Conservation (phyloP, 2,888 invertebrate genomes). For the Stomorhina lunata region DNA sequence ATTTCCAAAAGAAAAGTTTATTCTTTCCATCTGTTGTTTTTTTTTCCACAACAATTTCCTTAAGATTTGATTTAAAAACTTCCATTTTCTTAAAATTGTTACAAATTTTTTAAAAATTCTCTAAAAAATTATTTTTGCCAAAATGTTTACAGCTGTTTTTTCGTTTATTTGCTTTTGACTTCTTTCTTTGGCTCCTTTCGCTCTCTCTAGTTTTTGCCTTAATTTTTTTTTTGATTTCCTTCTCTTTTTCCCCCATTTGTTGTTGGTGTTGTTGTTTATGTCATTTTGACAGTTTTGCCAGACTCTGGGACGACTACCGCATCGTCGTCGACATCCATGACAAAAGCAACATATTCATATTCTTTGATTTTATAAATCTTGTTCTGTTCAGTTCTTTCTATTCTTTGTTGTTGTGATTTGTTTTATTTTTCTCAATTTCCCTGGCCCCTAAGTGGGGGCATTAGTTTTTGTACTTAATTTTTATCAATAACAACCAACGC, state of each 20-base stretch:
- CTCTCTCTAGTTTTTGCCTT: not conserved
- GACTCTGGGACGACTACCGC: constrained; percentile 45
- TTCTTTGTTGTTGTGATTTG: too few relatives aligned
- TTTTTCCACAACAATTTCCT: too few relatives aligned
- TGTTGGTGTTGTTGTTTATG: constrained; percentile 31
- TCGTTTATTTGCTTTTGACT: not conserved
- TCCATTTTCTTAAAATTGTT: too few relatives aligned
- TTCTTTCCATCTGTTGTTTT: too few relatives aligned
- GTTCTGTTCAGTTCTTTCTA: not conserved
- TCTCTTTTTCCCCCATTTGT: constrained; percentile 1
- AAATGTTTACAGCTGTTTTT: constrained; percentile 55
- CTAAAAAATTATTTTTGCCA: constrained; percentile 10
- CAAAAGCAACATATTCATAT: not conserved
- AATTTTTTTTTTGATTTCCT: not conserved
- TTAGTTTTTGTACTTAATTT: too few relatives aligned
- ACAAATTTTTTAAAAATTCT: not conserved
- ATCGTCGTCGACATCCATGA: not conserved
- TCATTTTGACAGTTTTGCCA: constrained; percentile 53
- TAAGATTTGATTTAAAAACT: too few relatives aligned
- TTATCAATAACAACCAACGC: too few relatives aligned
- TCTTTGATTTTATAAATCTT: not conserved
- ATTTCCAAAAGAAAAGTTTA: too few relatives aligned
- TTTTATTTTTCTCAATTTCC: too few relatives aligned
- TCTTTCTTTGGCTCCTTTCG: not conserved
- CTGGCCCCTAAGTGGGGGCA: too few relatives aligned